Conservation (phyloP, 2,113 vertebrate genomes). For the Dromaius novaehollandiae region DNA sequence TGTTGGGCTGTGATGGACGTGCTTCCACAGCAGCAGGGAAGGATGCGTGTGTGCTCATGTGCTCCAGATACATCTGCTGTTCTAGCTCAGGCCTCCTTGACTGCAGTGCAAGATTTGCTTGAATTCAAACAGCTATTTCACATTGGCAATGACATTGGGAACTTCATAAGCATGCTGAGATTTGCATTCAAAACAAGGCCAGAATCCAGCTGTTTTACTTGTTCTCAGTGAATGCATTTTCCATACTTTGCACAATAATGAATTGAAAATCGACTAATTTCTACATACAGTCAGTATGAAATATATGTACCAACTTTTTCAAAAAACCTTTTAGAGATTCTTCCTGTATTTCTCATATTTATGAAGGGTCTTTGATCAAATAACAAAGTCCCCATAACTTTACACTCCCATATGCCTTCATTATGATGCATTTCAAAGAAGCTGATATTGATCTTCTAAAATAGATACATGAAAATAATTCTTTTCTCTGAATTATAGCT, state of each 20-base stretch:
- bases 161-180: neutral
- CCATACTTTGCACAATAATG: conserved; percentile 10
- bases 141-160: neutral
- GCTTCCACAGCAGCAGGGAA: neutral
- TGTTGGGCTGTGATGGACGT: neutral
- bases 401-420: neutral
- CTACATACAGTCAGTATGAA: neutral
- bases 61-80: fast-evolving
- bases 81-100: neutral
- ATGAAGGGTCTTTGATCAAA: neutral
- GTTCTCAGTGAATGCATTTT: neutral
- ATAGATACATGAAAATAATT: conserved; percentile 48
- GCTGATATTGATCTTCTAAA: conserved; percentile 48
- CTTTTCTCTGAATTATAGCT: conserved; percentile 21
- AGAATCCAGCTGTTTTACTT: conserved; percentile 43
- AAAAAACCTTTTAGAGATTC: neutral
- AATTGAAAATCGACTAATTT: neutral
- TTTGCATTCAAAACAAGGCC: neutral
- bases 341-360: neutral
- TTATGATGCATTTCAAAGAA: conserved; percentile 37
- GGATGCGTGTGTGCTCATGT: neutral
- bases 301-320: neutral
- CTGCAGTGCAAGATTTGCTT: neutral
- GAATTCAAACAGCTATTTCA: neutral
- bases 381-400: neutral